phyloP scores from a whole-genome alignment of 2,888 invertebrate species.

The Tipula helvola region DNA sequence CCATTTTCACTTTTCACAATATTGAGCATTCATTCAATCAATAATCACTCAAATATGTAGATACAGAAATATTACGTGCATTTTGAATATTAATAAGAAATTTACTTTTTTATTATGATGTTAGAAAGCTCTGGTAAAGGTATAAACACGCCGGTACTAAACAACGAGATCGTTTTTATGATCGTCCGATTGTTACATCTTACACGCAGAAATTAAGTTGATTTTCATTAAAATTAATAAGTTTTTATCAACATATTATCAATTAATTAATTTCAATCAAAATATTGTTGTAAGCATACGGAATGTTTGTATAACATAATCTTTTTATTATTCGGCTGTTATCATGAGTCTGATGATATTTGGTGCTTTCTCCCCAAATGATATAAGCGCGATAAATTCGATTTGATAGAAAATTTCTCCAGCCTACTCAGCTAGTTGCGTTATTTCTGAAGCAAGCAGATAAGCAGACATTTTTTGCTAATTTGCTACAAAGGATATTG shows the following conservation, averaged over 20 bases:
- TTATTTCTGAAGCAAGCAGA: too few relatives aligned
- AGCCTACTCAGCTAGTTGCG: too few relatives aligned
- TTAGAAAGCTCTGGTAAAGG: not conserved
- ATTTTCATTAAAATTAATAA: too few relatives aligned
- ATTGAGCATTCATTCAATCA: not conserved
- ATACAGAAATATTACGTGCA: not conserved
- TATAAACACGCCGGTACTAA: not conserved
- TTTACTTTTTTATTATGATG: not conserved
- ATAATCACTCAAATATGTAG: not conserved
- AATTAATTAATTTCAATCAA: not conserved
- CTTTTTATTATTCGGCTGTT: not conserved
- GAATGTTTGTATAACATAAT: not conserved
- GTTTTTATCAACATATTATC: too few relatives aligned
- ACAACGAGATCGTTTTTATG: not conserved
- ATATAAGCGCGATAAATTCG: not conserved
- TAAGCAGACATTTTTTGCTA: too few relatives aligned
- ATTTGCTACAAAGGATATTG: too few relatives aligned
- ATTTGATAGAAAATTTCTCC: not conserved
- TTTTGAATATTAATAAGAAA: not conserved
- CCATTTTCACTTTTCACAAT: not conserved
- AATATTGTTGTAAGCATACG: not conserved
- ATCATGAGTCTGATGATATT: not conserved
- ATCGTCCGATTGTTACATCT: not conserved
- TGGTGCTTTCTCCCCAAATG: not conserved
- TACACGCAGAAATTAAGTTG: not conserved